Percentiles rank a stretch among this genome's conserved stretches.
Evolutionary conservation across 2,888 invertebrate genomes (phyloP).

Genomic region (Sminthurides aquaticus): DNA sequence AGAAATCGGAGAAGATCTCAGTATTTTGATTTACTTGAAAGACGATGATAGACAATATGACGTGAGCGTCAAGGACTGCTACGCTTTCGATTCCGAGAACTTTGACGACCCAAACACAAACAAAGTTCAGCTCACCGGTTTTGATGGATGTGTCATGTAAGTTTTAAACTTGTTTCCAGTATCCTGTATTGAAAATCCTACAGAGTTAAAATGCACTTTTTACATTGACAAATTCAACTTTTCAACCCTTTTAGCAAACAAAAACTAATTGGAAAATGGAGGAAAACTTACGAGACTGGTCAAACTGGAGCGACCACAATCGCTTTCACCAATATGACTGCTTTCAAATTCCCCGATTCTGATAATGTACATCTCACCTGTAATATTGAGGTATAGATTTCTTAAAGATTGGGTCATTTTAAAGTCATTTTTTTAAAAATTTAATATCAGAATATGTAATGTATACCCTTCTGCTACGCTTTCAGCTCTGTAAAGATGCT

Average conservation of each 20-base stretch:
- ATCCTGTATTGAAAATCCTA: background rate
- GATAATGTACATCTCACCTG: slow-evolving; percentile 65
- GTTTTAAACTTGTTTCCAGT: background rate
- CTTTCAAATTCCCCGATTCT: slow-evolving; percentile 67
- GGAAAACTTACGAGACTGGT: slow-evolving; percentile 55
- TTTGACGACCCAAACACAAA: slow-evolving; percentile 55
- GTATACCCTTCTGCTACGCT: background rate
- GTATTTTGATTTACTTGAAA: slow-evolving; percentile 62
- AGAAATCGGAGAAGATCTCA: slow-evolving; percentile 63
- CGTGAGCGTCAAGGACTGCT: slow-evolving; percentile 63
- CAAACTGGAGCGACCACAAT: slow-evolving; percentile 58
- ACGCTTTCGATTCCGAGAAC: slow-evolving; percentile 61
- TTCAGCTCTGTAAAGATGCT: slow-evolving; percentile 36
- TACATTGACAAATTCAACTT: no score
- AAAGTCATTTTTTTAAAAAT: no score
- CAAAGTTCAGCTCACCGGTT: slow-evolving; percentile 60
- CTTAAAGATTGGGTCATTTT: background rate
- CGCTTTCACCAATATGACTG: slow-evolving; percentile 61
- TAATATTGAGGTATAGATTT: slow-evolving; percentile 59
- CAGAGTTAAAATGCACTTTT: background rate
- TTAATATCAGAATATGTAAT: no score
- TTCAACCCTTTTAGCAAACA: no score
- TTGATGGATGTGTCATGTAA: slow-evolving; percentile 61
- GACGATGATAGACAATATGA: slow-evolving; percentile 59
- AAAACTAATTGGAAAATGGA: slow-evolving; percentile 60